A percentile compares a stretch with the other conserved stretches of the same genome.
phyloP scores from a whole-genome alignment of 1,140 invertebrate genomes.

The Macrosteles quadrilineatus region DNA sequence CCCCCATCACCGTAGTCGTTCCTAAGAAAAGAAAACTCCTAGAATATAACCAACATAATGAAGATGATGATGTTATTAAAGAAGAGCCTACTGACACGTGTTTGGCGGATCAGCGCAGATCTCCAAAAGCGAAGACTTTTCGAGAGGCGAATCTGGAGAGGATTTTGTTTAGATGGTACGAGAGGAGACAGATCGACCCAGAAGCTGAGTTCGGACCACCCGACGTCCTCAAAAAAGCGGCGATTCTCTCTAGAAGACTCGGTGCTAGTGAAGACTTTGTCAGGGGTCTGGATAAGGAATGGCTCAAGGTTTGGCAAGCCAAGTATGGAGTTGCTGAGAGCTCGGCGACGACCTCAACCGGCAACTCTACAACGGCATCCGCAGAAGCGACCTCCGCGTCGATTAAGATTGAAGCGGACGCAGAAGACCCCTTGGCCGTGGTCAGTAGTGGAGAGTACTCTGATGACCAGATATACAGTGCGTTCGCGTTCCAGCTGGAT shows the following conservation, averaged over 20 bases:
- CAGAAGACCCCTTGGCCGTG: slow-evolving; percentile 7
- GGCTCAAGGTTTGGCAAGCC: slow-evolving; percentile 37
- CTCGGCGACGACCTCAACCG: background rate
- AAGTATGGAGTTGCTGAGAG: slow-evolving; percentile 37
- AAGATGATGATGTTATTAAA: slow-evolving; percentile 13
- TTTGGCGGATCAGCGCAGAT: background rate
- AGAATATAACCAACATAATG: slow-evolving; percentile 2
- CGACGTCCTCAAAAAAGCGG: slow-evolving; percentile 39
- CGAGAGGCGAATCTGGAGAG: slow-evolving; percentile 42
- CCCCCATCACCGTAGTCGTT: background rate
- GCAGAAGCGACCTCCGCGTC: slow-evolving; percentile 1
- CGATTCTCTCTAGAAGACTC: slow-evolving; percentile 36
- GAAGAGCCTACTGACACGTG: background rate
- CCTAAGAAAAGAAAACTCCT: slow-evolving; percentile 12
- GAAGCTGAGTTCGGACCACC: background rate
- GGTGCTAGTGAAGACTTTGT: slow-evolving; percentile 32
- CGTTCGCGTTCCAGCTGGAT: slow-evolving; percentile 52
- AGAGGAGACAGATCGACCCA: slow-evolving; percentile 31
- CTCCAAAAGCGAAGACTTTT: slow-evolving; percentile 28
- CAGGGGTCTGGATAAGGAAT: slow-evolving; percentile 34
- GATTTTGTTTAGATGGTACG: slow-evolving; percentile 43
- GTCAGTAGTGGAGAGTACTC: slow-evolving; percentile 44
- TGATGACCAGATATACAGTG: slow-evolving; percentile 53
- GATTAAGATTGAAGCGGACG: slow-evolving; percentile 18
- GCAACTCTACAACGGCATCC: too few relatives aligned